phyloP scores from a whole-genome alignment of 2,797 vertebrate genomes.

The Siniperca obscura region DNA sequence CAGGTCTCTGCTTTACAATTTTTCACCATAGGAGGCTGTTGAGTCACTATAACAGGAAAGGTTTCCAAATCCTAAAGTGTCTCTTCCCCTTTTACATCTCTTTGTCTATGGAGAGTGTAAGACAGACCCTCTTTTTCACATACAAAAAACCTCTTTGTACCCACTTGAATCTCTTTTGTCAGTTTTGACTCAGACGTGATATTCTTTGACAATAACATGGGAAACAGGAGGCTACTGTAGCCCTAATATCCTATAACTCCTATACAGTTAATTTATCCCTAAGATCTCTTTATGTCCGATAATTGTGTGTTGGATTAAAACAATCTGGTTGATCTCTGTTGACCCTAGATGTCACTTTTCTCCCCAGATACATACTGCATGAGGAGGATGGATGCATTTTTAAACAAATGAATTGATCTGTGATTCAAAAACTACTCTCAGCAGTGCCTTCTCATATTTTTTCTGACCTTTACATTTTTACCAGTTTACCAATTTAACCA shows the following conservation, averaged over 20 bases:
- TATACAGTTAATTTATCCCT: background rate
- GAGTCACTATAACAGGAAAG: constrained; percentile 60
- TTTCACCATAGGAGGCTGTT: constrained; percentile 55
- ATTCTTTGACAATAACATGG: constrained; percentile 3
- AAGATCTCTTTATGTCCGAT: background rate
- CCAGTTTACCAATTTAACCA: too few species aligned
- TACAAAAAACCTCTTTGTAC: background rate
- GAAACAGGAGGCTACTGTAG: background rate
- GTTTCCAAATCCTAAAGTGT: constrained; percentile 27
- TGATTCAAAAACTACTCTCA: background rate
- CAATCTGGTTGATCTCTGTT: background rate
- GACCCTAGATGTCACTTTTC: background rate
- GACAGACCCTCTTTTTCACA: background rate
- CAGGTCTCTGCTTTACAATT: constrained; percentile 56
- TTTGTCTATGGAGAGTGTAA: constrained; percentile 7
- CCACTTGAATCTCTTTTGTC: constrained; percentile 1
- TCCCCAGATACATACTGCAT: background rate
- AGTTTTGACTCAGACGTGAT: constrained; percentile 32
- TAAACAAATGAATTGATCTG: background rate
- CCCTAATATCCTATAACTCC: background rate
- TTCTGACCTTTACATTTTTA: background rate
- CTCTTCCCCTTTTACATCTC: constrained; percentile 11
- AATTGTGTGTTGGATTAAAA: background rate
- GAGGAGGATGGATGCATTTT: background rate
- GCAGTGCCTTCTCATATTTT: background rate